A percentile compares a stretch with the other conserved stretches of the same genome.
Evolutionary conservation across 2,113 vertebrate genomes (phyloP).

Genomic region (Crotalus horridus): DNA sequence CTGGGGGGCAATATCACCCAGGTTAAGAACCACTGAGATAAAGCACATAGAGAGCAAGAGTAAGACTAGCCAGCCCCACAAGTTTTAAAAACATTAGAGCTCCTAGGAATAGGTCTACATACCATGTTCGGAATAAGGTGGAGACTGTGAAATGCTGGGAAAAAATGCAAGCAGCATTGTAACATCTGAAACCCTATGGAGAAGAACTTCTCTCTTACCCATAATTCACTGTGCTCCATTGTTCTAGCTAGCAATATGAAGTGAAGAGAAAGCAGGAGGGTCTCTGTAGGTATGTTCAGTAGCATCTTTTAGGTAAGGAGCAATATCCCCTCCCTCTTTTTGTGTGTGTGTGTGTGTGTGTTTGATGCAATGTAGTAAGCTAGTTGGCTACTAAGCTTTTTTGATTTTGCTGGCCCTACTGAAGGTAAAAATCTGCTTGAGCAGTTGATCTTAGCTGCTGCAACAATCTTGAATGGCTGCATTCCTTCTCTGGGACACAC

Average conservation of each 20-base stretch:
- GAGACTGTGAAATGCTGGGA: background rate
- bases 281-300: background rate
- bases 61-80: background rate
- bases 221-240: background rate
- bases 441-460: too few relatives aligned
- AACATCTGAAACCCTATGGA: background rate
- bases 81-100: background rate
- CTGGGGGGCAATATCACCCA: too few relatives aligned
- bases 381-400: background rate
- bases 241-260: background rate
- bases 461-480: too few relatives aligned
- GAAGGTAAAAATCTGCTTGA: background rate
- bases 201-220: background rate
- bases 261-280: background rate
- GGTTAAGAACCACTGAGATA: background rate
- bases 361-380: background rate
- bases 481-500: background rate
- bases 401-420: background rate
- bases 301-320: too few relatives aligned
- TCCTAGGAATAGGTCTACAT: background rate
- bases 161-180: background rate
- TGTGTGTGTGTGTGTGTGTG: too few relatives aligned
- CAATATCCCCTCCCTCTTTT: too few relatives aligned
- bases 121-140: background rate
- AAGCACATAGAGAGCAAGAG: background rate